These are phyloP conservation scores for Anisognathus igniventris DNA, from an alignment of 2,797 vertebrate species.

Conservation along the genomic window DNA sequence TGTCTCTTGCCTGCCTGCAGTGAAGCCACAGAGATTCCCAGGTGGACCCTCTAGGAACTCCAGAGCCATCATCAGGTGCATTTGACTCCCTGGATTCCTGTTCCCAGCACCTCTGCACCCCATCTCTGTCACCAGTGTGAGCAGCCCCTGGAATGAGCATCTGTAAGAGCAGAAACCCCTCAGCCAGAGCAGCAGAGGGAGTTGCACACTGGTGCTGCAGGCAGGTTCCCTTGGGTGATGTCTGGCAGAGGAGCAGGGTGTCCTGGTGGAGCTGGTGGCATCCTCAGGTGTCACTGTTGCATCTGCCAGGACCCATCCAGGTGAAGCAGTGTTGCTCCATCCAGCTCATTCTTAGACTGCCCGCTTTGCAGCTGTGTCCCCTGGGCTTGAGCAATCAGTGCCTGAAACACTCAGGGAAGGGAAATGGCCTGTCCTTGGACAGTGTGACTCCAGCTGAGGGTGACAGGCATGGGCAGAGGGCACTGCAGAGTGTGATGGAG, in stretches of 20 bases:
- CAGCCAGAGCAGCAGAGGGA: neutral
- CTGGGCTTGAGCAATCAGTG: neutral
- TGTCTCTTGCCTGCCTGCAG: fast-evolving
- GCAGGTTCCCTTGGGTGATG: neutral
- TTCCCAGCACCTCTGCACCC: neutral
- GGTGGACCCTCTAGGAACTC: neutral
- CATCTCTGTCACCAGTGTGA: fast-evolving
- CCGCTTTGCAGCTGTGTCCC: fast-evolving
- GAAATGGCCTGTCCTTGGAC: neutral
- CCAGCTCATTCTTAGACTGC: neutral
- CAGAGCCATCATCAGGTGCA: fast-evolving
- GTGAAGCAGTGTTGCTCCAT: neutral
- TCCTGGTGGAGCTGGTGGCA: neutral
- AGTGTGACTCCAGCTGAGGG: neutral
- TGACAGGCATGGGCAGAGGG: neutral
- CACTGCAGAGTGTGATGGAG: neutral
- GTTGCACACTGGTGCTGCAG: neutral
- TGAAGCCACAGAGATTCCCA: neutral
- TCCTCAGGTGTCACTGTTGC: neutral
- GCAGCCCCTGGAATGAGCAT: neutral
- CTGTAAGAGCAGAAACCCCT: neutral
- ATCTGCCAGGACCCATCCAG: neutral
- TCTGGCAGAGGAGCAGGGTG: neutral
- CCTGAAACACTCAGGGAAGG: neutral
- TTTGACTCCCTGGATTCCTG: neutral